These are phyloP conservation scores for Erythrocercus mccallii DNA, from an alignment of 2,113 vertebrate species.

Conservation along the genomic window DNA sequence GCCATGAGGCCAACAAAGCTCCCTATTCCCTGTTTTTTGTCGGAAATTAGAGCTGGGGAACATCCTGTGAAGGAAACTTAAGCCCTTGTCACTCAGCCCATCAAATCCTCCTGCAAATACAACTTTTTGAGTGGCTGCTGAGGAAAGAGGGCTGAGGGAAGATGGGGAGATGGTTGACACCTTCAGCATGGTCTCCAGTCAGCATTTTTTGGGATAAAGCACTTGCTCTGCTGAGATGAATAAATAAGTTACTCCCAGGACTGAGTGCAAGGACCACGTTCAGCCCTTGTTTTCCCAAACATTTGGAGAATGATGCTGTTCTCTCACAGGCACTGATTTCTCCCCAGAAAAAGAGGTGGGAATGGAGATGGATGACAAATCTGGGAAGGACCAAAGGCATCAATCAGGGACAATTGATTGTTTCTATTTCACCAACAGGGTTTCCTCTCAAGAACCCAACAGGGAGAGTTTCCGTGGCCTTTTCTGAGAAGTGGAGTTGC, in stretches of 20 bases:
- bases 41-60: not conserved
- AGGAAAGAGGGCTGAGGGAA: not conserved
- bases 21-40: not conserved
- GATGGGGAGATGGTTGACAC: not conserved
- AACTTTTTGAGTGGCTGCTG: not conserved
- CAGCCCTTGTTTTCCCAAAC: not conserved
- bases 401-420: rapidly evolving
- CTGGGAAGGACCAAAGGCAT: not conserved
- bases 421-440: not conserved
- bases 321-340: not conserved
- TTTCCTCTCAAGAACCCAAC: not conserved
- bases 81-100: not conserved
- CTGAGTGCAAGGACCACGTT: not conserved
- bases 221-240: not conserved
- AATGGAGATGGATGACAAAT: not conserved
- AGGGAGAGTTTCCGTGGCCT: not conserved
- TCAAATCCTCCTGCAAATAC: not conserved
- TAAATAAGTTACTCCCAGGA: not conserved
- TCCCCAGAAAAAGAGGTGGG: not conserved
- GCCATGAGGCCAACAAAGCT: not conserved
- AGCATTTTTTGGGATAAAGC: not conserved
- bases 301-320: not conserved
- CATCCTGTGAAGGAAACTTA: not conserved
- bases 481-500: not conserved
- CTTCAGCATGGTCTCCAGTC: not conserved